Evolutionary conservation across 35 echinoderm and acorn worm genomes (phyloP).

Genomic region (Hemicentrotus pulcherrimus): DNA sequence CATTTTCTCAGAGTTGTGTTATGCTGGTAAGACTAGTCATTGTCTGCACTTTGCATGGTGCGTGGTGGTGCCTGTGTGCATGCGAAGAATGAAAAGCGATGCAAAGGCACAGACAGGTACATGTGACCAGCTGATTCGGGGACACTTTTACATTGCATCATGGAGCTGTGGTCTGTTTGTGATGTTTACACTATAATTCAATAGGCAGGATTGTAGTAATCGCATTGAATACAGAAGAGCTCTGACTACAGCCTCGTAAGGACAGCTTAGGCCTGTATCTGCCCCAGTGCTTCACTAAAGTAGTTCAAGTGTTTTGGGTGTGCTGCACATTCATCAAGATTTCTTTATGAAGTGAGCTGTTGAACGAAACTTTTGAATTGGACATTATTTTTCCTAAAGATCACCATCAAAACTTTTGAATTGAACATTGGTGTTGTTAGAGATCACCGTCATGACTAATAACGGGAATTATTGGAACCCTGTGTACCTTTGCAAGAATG

Average conservation of each 20-base stretch:
- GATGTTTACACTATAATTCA: neutral
- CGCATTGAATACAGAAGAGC: neutral
- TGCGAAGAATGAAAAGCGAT: neutral
- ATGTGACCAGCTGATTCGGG: neutral
- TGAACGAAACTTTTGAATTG: neutral
- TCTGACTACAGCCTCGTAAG: neutral
- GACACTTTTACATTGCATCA: neutral
- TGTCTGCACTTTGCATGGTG: neutral
- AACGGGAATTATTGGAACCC: slow-evolving; percentile 28
- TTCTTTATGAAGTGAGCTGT: neutral
- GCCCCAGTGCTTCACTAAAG: neutral
- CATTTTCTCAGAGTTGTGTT: neutral
- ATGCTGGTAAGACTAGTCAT: neutral
- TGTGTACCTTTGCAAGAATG: slow-evolving; percentile 14
- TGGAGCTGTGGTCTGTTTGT: neutral
- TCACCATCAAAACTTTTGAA: no score
- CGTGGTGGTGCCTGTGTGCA: neutral
- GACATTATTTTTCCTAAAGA: no score
- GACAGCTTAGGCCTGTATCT: neutral
- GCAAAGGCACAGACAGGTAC: neutral
- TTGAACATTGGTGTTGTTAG: neutral
- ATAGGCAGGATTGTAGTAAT: neutral
- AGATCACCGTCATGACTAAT: neutral
- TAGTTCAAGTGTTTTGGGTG: neutral
- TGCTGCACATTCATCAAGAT: neutral